These are phyloP conservation scores for Helicoverpa armigera DNA, from an alignment of 1,140 invertebrate species.

Conservation along the genomic window DNA sequence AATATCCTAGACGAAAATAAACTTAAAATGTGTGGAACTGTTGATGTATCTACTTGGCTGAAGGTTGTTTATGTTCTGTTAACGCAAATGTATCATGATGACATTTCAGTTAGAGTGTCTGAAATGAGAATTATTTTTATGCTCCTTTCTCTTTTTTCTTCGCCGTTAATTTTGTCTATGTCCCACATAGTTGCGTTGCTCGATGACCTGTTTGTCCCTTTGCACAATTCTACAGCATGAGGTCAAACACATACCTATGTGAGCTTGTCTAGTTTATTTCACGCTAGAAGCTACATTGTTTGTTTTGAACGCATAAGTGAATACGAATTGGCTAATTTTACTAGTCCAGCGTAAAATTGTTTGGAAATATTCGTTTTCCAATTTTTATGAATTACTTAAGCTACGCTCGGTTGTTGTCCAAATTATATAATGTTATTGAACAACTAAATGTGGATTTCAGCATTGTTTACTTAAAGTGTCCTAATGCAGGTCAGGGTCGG, in stretches of 20 bases:
- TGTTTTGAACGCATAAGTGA: neutral
- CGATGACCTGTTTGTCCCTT: constrained; percentile 32
- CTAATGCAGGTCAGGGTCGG: too few species aligned
- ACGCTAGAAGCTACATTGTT: neutral
- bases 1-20: constrained; percentile 5
- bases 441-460: neutral
- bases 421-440: neutral
- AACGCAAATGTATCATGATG: constrained; percentile 25
- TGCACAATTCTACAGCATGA: constrained; percentile 21
- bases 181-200: constrained; percentile 13
- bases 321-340: neutral
- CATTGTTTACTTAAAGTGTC: too few species aligned
- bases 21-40: neutral
- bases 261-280: neutral
- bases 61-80: constrained; percentile 1
- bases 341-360: too few species aligned
- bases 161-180: neutral
- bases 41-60: constrained; percentile 6
- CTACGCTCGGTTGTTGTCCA: neutral
- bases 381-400: neutral
- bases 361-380: too few species aligned
- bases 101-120: constrained; percentile 26
- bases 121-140: constrained; percentile 15
- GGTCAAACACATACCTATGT: constrained; percentile 6
- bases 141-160: constrained; percentile 36